Base-by-base conservation (phyloP, 2,888 invertebrate genomes). In the Trachelus stipa region DNA sequence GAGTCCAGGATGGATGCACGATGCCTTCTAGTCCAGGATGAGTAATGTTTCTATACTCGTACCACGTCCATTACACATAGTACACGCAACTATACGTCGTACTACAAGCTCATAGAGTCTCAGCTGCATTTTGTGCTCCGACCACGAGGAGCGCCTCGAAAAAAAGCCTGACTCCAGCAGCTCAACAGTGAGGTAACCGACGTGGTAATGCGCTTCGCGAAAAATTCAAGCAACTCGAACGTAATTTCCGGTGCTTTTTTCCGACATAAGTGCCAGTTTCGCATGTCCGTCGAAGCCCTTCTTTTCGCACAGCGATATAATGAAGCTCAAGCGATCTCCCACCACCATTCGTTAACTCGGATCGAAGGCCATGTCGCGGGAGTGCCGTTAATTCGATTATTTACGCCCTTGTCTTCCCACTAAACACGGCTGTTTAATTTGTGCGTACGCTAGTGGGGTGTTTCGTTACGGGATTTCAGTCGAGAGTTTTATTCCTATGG, bases 361-460 rank as follows among this genome's bases (percentile, higher is more conserved):
- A 56, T 56, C 56, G 56, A 56, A 56, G 56, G 6, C 23, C 56
- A 56, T 23, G 3, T 23, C 23, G 23, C 56, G 56, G 23, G 56
- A 40, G 56, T 56, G 23, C 56, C 56, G 56, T 56, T 56, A 71
- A 71, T 71, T 71, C 71, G 71, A 71, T 71, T 71, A 71, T 71
- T 71, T 31, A 71, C 71, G 31, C 31, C 31, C 31, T 34, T 31
- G 71, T 31, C 71, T 11, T 56, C 56, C 56, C 1, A 23, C 23
- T 23, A 56, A 56, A 56, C 15, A 56, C 9, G 23, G 23, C 56
- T 56, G 56, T 23, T 56, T 23, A 56, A 56, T 56, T 56, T 56
- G 56, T 56, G 23, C 56, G 56, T 23, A 56, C 23, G 9, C 9
- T 23, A 56, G 23, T 56, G 23, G 56, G 56, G 56, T 6, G 56